Percentiles rank a stretch among this genome's conserved stretches.
Conservation (phyloP, 2,888 invertebrate genomes). For the Brachylomia viminalis region DNA sequence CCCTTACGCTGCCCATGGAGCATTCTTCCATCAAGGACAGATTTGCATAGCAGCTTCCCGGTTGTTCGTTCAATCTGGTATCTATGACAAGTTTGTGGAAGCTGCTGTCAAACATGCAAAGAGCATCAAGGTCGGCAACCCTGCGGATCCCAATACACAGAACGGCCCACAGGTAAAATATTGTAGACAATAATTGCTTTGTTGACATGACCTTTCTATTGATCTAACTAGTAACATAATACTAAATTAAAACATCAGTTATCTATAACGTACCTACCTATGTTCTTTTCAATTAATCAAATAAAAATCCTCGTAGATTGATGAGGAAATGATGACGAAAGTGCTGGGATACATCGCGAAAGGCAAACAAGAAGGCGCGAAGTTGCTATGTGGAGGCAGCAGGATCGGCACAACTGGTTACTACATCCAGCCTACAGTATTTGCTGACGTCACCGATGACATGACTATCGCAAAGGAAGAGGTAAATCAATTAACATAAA, state of each 20-base stretch:
- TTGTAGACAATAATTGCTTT: background rate
- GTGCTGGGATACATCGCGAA: slow-evolving; percentile 93
- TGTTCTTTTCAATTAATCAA: background rate
- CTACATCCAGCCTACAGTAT: slow-evolving; percentile 95
- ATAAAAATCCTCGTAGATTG: slow-evolving; percentile 88
- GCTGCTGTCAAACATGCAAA: slow-evolving; percentile 92
- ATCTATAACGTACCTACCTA: background rate
- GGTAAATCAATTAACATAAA: slow-evolving; percentile 79
- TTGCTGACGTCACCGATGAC: slow-evolving; percentile 93
- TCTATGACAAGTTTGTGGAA: slow-evolving; percentile 95
- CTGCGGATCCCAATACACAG: slow-evolving; percentile 89
- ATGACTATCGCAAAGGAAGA: slow-evolving; percentile 95
- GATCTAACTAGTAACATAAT: background rate
- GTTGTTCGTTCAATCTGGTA: slow-evolving; percentile 77
- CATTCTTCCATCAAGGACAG: slow-evolving; percentile 71
- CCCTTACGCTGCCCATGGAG: slow-evolving; percentile 65
- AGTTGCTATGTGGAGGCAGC: slow-evolving; percentile 93
- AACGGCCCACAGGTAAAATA: slow-evolving; percentile 94
- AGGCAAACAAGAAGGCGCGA: slow-evolving; percentile 95
- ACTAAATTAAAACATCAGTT: background rate
- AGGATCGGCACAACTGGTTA: slow-evolving; percentile 92
- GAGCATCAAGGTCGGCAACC: slow-evolving; percentile 93
- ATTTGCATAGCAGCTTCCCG: slow-evolving; percentile 71
- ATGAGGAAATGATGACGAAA: slow-evolving; percentile 93
- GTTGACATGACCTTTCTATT: background rate